Percentiles rank a stretch among this genome's conserved stretches.
phyloP scores from a whole-genome alignment of 2,797 vertebrate species.

The Lacerta agilis region DNA sequence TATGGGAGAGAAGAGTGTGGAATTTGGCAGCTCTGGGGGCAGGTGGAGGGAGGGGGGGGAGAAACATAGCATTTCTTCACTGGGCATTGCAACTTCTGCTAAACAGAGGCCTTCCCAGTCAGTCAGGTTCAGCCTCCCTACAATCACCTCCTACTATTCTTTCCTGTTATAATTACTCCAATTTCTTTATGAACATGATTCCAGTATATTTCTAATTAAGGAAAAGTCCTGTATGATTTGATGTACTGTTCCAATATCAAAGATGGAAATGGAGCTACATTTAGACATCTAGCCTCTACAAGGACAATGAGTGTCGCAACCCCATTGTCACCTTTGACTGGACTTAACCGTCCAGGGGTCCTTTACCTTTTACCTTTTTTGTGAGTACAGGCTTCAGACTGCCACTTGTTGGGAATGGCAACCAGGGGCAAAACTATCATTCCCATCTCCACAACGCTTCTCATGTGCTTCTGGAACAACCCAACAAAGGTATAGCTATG shows the following conservation, averaged over 20 bases:
- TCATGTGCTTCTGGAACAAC: neutral
- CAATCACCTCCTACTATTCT: neutral
- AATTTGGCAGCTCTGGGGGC: constrained; percentile 28
- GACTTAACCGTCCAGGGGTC: too few species aligned
- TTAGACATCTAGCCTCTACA: too few species aligned
- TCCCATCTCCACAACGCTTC: neutral
- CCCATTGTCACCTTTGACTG: too few species aligned
- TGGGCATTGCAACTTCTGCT: constrained; percentile 12
- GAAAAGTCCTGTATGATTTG: constrained; percentile 8
- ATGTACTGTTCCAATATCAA: neutral
- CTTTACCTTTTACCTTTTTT: too few species aligned
- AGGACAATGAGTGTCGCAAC: too few species aligned
- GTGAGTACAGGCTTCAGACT: neutral
- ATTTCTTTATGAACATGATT: neutral
- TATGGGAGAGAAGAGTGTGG: constrained; percentile 27
- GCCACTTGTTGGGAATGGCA: neutral
- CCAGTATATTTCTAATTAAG: neutral
- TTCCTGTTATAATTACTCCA: neutral
- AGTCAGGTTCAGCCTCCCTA: neutral
- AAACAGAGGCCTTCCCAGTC: neutral
- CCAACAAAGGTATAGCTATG: neutral
- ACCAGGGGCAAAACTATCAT: neutral
- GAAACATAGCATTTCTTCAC: constrained; percentile 16
- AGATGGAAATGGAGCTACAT: constrained; percentile 13
- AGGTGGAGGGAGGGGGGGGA: constrained; percentile 21